Percentiles rank a stretch among this genome's conserved stretches.
These are phyloP conservation scores for Tenthredo livida DNA, from an alignment of 2,888 invertebrate genomes.

Conservation along the genomic window DNA sequence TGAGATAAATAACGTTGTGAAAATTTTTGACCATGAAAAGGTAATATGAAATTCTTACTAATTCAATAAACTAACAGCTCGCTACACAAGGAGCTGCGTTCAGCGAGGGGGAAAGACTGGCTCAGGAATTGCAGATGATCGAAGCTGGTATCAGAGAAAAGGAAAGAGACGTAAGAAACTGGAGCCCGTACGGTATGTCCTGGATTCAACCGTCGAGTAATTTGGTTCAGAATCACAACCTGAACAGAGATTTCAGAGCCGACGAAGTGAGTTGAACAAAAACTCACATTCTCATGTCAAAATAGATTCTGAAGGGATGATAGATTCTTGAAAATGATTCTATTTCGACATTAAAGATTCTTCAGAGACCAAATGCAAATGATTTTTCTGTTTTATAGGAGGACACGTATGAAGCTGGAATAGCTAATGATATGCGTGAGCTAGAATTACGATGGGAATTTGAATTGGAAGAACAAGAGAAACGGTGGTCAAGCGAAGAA, in stretches of 20 bases:
- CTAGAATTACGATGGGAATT: conserved; percentile 84
- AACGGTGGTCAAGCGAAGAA: conserved; percentile 83
- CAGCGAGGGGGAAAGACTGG: conserved; percentile 81
- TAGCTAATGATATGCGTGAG: conserved; percentile 85
- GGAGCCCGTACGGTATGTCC: conserved; percentile 74
- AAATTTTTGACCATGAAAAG: neutral
- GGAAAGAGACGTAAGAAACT: conserved; percentile 81
- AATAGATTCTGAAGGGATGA: neutral
- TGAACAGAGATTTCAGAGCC: conserved; percentile 72
- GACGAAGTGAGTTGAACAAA: conserved; percentile 71
- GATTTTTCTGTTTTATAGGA: conserved; percentile 76
- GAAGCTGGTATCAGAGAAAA: conserved; percentile 83
- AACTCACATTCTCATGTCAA: neutral
- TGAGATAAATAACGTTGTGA: neutral
- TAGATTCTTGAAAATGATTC: neutral
- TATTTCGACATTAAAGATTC: neutral
- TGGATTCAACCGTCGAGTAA: conserved; percentile 73
- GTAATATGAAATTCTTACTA: neutral
- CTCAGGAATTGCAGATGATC: conserved; percentile 82
- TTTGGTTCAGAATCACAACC: conserved; percentile 69
- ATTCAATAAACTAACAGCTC: conserved; percentile 69
- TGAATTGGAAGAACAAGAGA: conserved; percentile 84
- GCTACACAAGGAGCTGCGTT: conserved; percentile 80
- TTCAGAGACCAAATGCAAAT: neutral
- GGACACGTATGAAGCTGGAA: conserved; percentile 83